Base-by-base conservation (phyloP, 1,140 invertebrate species). In the Cardiocondyla obscurior region DNA sequence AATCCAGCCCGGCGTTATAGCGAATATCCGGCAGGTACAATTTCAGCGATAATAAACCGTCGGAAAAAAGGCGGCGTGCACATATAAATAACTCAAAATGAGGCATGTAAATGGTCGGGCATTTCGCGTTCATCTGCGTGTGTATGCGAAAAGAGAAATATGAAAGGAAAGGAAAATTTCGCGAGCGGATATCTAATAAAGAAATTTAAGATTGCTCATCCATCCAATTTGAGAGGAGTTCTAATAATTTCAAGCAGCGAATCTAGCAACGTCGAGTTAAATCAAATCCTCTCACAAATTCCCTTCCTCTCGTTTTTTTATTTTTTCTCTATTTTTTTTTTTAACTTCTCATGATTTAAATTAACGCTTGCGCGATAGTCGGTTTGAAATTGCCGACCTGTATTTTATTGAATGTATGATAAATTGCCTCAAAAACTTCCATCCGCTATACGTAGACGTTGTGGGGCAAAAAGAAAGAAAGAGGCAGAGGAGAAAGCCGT, bases 341-440 rank as follows among this genome's bases (percentile, higher is more conserved):
- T n/a, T n/a, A n/a, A n/a, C 55, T 46, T 60, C 25, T 76, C 30
- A n/a, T 16, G 28, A 19, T 86, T 89, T 77, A 72, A 88, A 88
- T 89, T 85, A 89, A 87, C 19, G 64, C 57, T 25, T 77, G 44
- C 46, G 28, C 55, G 42, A 62, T 58, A 58, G 28, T 53, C 25
- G 51, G 22, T 53, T 58, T 76, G 81, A 86, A n/a, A 60, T 87
- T 83, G 84, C 33, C 42, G 51, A 69, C 65, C 58, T 49, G 33
- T 82, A 49, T 89, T 81, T 88, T 85, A 89, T 89, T 86, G 85
- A 88, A 86, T 89, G 83, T 77, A 69, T 76, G 82, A 86, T 88
- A 89, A 89, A 86, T 82, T 79, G 62, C 82, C 83, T 86, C 79
- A 76, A 70, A 83, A 83, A 73, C 64, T 67, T 39, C 57, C 60